These are phyloP conservation scores for Mastomys natalensis DNA, from an alignment of 2,113 vertebrate species.

Conservation along the genomic window DNA sequence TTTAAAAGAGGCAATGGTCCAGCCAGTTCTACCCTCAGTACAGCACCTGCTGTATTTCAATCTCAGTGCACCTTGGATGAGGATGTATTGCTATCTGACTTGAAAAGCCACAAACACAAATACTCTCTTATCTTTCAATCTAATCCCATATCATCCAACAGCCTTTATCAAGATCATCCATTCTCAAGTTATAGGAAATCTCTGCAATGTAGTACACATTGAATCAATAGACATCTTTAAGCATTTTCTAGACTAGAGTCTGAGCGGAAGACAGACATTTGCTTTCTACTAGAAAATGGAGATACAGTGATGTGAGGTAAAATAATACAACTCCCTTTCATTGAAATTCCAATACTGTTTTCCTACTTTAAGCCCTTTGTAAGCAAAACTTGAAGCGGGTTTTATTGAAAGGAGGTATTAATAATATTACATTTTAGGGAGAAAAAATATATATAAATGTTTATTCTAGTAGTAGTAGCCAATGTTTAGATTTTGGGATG, in stretches of 20 bases:
- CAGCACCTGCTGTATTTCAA: background rate
- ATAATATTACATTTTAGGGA: background rate
- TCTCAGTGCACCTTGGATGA: background rate
- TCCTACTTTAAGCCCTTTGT: background rate
- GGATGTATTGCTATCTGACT: background rate
- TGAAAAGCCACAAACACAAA: background rate
- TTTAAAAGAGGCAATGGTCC: background rate
- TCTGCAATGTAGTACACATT: background rate
- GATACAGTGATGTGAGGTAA: background rate
- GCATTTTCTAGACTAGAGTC: background rate
- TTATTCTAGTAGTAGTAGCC: background rate
- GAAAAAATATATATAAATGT: background rate
- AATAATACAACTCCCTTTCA: background rate
- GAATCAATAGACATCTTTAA: background rate
- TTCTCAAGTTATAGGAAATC: constrained; percentile 9
- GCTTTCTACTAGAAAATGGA: background rate
- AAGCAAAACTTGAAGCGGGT: background rate
- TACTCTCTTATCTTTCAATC: background rate
- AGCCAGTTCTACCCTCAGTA: background rate
- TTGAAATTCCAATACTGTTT: background rate
- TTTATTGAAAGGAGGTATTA: background rate
- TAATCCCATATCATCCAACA: background rate
- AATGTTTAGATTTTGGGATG: rapidly evolving
- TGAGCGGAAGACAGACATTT: background rate
- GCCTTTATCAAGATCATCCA: background rate